Base-by-base conservation (phyloP, 2,113 vertebrate species). In the Dascyllus trimaculatus region DNA sequence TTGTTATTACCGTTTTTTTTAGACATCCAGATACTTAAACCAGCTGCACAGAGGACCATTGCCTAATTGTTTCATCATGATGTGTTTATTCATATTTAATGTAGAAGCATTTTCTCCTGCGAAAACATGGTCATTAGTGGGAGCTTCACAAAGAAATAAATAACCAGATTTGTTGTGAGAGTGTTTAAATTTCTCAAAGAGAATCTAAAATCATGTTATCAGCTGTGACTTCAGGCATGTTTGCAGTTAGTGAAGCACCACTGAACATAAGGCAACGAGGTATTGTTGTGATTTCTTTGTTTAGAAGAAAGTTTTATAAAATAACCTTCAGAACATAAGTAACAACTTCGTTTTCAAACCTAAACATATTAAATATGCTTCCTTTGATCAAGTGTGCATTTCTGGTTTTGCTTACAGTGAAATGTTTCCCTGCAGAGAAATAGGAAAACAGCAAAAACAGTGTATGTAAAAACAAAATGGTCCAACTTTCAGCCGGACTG, bases 11-110 rank as follows among this genome's bases (percentile, higher is more conserved):
- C 45, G 53, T 80, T 78, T 83, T 64, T 81, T 29, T 29, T 29
- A 29, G 38, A 58, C 82, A 74, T 82, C 69, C 72, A 78, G 60
- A 85, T 78, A 75, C 58, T 66, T 81, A 79, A 87, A 81, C n/a
- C 74, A 62, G 84, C 84, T 68, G 56, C 85, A 79, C 79, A 64
- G 73, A 86, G 91, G 71, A 83, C 84, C 80, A 62, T 88, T 87
- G 84, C 89, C 86, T 86, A 91, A 94, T 94, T 93, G 89, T 93
- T 92, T 94, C 93, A 90, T 92, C 89, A 90, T 89, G 85, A 90
- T 81, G 90, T 84, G 82, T 89, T 86, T 88, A 92, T 94, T 87
- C 88, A 94, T 94, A 92, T 92, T 93, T 93, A 93, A 93, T 93
- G 86, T 26, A 71, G 84, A 84, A 75, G 68, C 75, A 82, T 84